Evolutionary conservation across 2,113 vertebrate species (phyloP).

Genomic region (Channa maculata): DNA sequence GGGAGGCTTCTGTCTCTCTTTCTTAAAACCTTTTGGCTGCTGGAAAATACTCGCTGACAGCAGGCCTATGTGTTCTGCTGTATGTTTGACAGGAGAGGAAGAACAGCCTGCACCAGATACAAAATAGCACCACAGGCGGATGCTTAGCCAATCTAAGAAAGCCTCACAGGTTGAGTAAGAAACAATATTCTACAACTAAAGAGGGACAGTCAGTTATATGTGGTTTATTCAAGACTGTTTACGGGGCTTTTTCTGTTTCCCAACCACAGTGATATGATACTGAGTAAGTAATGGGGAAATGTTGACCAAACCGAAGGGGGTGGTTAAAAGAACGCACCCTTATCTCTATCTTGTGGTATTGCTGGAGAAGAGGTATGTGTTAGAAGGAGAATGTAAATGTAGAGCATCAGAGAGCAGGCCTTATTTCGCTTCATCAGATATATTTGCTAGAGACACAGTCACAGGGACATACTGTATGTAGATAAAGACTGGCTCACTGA

Average conservation of each 20-base stretch:
- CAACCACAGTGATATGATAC: slow-evolving; percentile 61
- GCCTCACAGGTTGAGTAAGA: slow-evolving; percentile 65
- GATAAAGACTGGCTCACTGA: slow-evolving; percentile 31
- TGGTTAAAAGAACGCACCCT: slow-evolving; percentile 55
- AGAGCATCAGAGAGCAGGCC: slow-evolving; percentile 53
- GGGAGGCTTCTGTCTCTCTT: slow-evolving; percentile 78
- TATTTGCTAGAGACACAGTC: not conserved
- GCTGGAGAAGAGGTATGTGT: slow-evolving; percentile 48
- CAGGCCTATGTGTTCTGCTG: slow-evolving; percentile 73
- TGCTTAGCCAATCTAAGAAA: slow-evolving; percentile 71
- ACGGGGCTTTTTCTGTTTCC: slow-evolving; percentile 58
- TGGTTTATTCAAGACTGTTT: slow-evolving; percentile 67
- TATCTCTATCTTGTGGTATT: slow-evolving; percentile 75
- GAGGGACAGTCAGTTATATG: slow-evolving; percentile 68
- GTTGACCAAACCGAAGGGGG: slow-evolving; percentile 65
- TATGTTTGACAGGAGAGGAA: slow-evolving; percentile 77
- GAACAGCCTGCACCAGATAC: slow-evolving; percentile 74
- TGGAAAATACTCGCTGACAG: slow-evolving; percentile 80
- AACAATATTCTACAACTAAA: slow-evolving; percentile 62
- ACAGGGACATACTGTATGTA: not conserved
- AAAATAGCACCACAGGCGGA: slow-evolving; percentile 74
- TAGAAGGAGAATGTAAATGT: slow-evolving; percentile 50
- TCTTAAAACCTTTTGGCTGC: slow-evolving; percentile 74
- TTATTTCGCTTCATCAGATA: slow-evolving; percentile 61
- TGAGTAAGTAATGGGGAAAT: slow-evolving; percentile 60